These are phyloP conservation scores for Scleropages formosus DNA, from an alignment of 2,797 vertebrate genomes.

Conservation along the genomic window DNA sequence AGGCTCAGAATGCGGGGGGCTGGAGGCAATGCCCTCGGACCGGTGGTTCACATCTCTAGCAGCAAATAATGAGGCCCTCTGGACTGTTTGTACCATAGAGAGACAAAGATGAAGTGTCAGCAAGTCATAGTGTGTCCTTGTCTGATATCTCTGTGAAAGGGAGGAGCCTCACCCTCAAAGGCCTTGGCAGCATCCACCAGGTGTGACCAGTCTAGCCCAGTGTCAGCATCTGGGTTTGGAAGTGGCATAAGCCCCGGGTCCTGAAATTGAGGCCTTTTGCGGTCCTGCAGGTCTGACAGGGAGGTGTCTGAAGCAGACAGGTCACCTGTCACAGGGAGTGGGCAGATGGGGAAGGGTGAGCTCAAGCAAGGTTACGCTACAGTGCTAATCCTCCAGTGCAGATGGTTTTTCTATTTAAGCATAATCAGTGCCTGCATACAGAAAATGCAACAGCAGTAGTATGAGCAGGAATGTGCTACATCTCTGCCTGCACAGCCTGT, in stretches of 20 bases:
- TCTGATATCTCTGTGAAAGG: too few species aligned
- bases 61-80: conserved; percentile 86
- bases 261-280: conserved; percentile 75
- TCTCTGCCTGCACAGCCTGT: too few species aligned
- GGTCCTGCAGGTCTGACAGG: conserved; percentile 79
- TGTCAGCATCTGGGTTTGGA: conserved; percentile 82
- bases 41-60: conserved; percentile 81
- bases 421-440: too few species aligned
- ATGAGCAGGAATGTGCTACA: too few species aligned
- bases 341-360: background rate
- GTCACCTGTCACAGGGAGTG: conserved; percentile 70
- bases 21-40: conserved; percentile 71
- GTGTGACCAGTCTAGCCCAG: conserved; percentile 92
- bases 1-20: conserved; percentile 81
- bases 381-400: background rate
- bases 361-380: background rate
- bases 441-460: too few species aligned
- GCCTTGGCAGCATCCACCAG: conserved; percentile 94
- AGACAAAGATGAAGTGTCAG: conserved; percentile 33
- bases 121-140: background rate
- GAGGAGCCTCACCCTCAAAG: conserved; percentile 81
- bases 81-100: conserved; percentile 69
- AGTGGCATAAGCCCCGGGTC: conserved; percentile 92
- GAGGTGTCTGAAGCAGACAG: conserved; percentile 84
- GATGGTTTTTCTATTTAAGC: too few species aligned